Conservation (phyloP, 2,113 vertebrate species). For the Speoplatyrhinus poulsoni region DNA sequence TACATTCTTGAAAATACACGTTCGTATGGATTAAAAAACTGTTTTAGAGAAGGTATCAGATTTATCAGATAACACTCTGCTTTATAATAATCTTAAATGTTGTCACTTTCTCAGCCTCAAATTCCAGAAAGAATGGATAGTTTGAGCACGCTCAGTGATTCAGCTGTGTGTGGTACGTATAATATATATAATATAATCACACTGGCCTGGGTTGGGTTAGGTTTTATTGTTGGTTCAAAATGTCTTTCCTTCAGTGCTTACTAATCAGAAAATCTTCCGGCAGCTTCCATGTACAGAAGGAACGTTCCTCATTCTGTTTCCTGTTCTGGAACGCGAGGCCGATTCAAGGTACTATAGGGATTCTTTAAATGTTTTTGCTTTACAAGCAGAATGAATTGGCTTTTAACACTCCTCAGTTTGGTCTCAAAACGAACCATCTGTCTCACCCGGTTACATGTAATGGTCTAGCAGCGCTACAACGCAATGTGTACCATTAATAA, state of each 20-base stretch:
- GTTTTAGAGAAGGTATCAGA: no score
- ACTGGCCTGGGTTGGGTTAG: background rate
- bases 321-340: slow-evolving; percentile 75
- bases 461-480: no score
- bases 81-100: slow-evolving; percentile 9
- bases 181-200: background rate
- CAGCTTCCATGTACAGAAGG: slow-evolving; percentile 71
- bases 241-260: slow-evolving; percentile 5
- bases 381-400: background rate
- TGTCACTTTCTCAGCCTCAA: slow-evolving; percentile 69
- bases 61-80: background rate
- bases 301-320: slow-evolving; percentile 74
- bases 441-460: no score
- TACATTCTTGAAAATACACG: no score
- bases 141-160: slow-evolving; percentile 78
- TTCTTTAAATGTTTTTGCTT: background rate
- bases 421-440: no score
- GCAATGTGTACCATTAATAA: no score
- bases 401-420: no score
- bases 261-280: slow-evolving; percentile 21
- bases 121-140: slow-evolving; percentile 82
- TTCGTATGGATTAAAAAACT: no score
- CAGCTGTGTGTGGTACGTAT: slow-evolving; percentile 75
- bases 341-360: slow-evolving; percentile 69
- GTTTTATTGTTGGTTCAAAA: background rate